A percentile compares a stretch with the other conserved stretches of the same genome.
phyloP scores from a whole-genome alignment of 1,140 invertebrate genomes.

The Kradibia gibbosae region DNA sequence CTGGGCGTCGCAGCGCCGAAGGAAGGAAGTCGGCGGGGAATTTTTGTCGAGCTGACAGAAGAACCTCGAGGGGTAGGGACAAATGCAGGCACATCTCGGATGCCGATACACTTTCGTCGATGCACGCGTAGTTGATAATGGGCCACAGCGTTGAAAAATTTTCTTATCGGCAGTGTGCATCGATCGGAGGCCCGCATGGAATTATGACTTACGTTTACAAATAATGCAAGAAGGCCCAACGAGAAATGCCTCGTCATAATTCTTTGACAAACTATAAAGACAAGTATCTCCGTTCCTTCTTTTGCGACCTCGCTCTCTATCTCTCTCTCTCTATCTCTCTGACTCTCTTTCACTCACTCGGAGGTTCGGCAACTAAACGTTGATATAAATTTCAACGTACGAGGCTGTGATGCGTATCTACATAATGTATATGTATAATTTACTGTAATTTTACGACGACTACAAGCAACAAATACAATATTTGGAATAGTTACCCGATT shows the following conservation, averaged over 20 bases:
- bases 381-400: too few relatives aligned
- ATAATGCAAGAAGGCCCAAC: not conserved
- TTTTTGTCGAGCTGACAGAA: too few relatives aligned
- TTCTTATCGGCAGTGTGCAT: constrained; percentile 10
- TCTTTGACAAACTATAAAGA: constrained; percentile 25
- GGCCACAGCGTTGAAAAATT: constrained; percentile 24
- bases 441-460: too few relatives aligned
- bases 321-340: too few relatives aligned
- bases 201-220: constrained; percentile 21
- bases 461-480: too few relatives aligned
- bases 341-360: too few relatives aligned
- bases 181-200: not conserved
- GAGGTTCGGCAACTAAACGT: not conserved
- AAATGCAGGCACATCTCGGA: not conserved
- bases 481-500: too few relatives aligned
- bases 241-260: not conserved
- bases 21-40: too few relatives aligned
- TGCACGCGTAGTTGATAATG: constrained; percentile 4
- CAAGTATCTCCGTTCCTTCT: not conserved
- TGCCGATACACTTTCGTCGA: constrained; percentile 7
- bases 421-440: too few relatives aligned
- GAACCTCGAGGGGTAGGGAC: not conserved
- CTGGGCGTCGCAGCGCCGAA: too few relatives aligned
- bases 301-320: not conserved
- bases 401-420: too few relatives aligned